Percentiles rank a stretch among this genome's conserved stretches.
Evolutionary conservation across 2,113 vertebrate species (phyloP).

Genomic region (Calypte anna): DNA sequence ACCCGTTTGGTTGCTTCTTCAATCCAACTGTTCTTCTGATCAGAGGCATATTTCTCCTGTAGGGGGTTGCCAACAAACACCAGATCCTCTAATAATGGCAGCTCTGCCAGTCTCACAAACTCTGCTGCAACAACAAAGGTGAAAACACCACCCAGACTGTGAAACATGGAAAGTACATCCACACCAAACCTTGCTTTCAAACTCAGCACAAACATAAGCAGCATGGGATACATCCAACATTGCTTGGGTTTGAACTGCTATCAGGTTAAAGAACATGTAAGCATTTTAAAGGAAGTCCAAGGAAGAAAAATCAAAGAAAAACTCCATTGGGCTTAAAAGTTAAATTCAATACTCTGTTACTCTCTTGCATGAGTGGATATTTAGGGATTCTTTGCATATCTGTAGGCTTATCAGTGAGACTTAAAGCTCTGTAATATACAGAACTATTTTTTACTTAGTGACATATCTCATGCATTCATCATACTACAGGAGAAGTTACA

Average conservation of each 20-base stretch:
- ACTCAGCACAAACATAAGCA: neutral
- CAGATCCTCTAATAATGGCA: slow-evolving; percentile 88
- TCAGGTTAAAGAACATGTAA: neutral
- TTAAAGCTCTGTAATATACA: neutral
- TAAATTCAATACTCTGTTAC: neutral
- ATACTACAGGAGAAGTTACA: neutral
- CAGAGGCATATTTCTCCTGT: slow-evolving; percentile 88
- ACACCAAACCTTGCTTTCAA: neutral
- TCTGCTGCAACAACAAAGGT: slow-evolving; percentile 80
- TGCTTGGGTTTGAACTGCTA: neutral
- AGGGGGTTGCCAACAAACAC: slow-evolving; percentile 96
- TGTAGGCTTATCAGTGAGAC: neutral
- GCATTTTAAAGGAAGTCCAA: neutral
- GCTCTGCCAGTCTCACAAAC: slow-evolving; percentile 89
- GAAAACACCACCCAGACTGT: slow-evolving; percentile 19
- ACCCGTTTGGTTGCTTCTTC: slow-evolving; percentile 92
- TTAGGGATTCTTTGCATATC: neutral
- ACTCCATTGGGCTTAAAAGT: neutral
- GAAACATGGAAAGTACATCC: neutral
- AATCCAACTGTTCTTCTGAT: slow-evolving; percentile 85
- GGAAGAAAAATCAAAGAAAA: neutral
- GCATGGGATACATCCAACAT: neutral
- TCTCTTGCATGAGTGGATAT: neutral
- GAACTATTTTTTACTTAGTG: neutral
- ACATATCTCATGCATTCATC: neutral